Percentiles rank a stretch among this genome's conserved stretches.
phyloP scores from a whole-genome alignment of 2,113 vertebrate species.

The Stigmatopora nigra region DNA sequence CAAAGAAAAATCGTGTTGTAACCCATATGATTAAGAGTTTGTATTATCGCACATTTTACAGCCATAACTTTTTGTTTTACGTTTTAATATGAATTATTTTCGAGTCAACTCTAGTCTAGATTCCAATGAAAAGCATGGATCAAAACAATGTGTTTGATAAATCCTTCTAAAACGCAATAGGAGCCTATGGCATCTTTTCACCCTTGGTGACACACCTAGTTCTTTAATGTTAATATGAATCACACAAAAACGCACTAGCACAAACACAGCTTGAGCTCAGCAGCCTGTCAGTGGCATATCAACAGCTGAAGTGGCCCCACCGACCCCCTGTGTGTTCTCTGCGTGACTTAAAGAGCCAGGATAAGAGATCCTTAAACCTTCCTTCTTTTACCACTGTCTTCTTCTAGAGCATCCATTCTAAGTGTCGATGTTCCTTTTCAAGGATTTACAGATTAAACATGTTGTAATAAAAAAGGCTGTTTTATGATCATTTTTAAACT shows the following conservation, averaged over 20 bases:
- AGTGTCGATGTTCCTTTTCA: constrained; percentile 1
- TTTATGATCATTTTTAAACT: no score
- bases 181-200: neutral
- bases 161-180: neutral
- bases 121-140: constrained; percentile 16
- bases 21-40: neutral
- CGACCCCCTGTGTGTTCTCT: constrained; percentile 34
- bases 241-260: constrained; percentile 2
- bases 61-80: neutral
- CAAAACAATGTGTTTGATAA: constrained; percentile 4
- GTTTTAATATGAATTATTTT: no score
- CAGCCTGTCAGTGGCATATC: constrained; percentile 11
- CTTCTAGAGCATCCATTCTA: constrained; percentile 15
- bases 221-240: neutral
- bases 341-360: constrained; percentile 27
- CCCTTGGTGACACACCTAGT: neutral
- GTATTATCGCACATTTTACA: constrained; percentile 1
- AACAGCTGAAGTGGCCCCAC: constrained; percentile 24
- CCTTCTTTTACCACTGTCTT: constrained; percentile 29
- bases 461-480: neutral
- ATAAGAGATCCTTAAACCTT: constrained; percentile 33
- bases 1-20: neutral
- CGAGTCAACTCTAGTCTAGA: constrained; percentile 1
- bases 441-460: neutral
- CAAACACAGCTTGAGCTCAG: constrained; percentile 17